Evolutionary conservation across 1,140 invertebrate species (phyloP).

Genomic region (Diabrotica undecimpunctata): DNA sequence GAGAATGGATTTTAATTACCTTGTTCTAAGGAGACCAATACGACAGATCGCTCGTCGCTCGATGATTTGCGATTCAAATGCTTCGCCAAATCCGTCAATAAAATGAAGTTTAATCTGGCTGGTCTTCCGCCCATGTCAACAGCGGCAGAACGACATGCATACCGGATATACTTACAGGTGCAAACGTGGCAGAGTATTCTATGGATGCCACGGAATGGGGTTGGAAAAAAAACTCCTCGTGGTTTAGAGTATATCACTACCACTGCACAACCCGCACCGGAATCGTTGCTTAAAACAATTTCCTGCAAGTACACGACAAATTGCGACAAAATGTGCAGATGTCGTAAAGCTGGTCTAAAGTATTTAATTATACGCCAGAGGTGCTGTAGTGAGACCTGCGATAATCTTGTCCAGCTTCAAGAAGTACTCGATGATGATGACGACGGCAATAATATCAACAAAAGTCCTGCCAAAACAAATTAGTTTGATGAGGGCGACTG

Average conservation of each 20-base stretch:
- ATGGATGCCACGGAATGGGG: constrained; percentile 8
- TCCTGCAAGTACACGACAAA: neutral
- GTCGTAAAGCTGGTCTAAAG: constrained; percentile 1
- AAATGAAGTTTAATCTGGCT: no score
- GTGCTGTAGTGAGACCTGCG: neutral
- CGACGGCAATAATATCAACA: neutral
- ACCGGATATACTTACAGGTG: constrained; percentile 5
- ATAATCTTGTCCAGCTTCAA: neutral
- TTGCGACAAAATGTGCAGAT: constrained; percentile 5
- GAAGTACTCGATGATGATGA: neutral
- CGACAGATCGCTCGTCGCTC: no score
- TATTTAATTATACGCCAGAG: neutral
- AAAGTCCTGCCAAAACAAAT: no score
- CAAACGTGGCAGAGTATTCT: constrained; percentile 5
- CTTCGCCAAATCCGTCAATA: no score
- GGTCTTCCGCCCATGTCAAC: no score
- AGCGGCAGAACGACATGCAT: neutral
- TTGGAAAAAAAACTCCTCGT: neutral
- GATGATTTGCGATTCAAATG: no score
- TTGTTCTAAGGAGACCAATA: no score
- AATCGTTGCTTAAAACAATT: constrained; percentile 10
- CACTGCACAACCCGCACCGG: neutral
- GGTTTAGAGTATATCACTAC: neutral
- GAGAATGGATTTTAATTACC: no score
- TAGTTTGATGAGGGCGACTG: no score